These are phyloP conservation scores for Montifringilla adamsi DNA, from an alignment of 2,113 vertebrate genomes.

Conservation along the genomic window DNA sequence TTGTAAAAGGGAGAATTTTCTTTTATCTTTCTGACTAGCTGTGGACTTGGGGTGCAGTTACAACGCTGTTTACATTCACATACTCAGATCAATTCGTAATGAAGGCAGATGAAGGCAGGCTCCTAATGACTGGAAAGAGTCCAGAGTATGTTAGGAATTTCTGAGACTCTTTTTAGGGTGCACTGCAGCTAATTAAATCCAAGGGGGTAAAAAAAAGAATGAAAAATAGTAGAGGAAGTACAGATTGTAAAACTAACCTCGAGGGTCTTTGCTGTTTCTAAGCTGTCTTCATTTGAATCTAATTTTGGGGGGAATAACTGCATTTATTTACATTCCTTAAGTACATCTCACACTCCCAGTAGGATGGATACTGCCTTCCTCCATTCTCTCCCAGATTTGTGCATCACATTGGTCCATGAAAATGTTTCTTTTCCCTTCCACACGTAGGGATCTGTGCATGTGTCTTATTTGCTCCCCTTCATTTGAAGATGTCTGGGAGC, in stretches of 20 bases:
- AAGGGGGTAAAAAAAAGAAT: background rate
- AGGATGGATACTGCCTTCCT: background rate
- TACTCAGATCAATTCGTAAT: conserved; percentile 6
- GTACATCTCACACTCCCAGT: background rate
- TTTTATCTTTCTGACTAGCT: background rate
- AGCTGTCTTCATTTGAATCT: conserved; percentile 19
- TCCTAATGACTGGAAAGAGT: conserved; percentile 43
- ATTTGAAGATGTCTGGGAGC: background rate
- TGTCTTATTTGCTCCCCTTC: background rate
- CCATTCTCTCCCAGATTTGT: background rate
- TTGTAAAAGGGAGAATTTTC: conserved; percentile 14
- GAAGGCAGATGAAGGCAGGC: conserved; percentile 28
- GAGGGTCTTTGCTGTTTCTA: conserved; percentile 12
- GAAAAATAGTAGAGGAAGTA: background rate
- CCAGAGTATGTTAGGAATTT: conserved; percentile 27
- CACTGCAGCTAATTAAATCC: conserved; percentile 55
- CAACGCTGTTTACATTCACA: conserved; percentile 42
- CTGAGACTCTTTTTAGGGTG: conserved; percentile 15
- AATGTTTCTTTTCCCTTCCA: background rate
- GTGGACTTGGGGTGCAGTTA: background rate
- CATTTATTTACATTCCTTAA: conserved; percentile 28
- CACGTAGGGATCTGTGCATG: background rate
- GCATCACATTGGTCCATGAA: background rate
- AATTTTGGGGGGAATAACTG: background rate
- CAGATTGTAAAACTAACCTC: conserved; percentile 29